These are phyloP conservation scores for Tetragnatha montana DNA, from an alignment of 2,888 invertebrate genomes.

Conservation along the genomic window DNA sequence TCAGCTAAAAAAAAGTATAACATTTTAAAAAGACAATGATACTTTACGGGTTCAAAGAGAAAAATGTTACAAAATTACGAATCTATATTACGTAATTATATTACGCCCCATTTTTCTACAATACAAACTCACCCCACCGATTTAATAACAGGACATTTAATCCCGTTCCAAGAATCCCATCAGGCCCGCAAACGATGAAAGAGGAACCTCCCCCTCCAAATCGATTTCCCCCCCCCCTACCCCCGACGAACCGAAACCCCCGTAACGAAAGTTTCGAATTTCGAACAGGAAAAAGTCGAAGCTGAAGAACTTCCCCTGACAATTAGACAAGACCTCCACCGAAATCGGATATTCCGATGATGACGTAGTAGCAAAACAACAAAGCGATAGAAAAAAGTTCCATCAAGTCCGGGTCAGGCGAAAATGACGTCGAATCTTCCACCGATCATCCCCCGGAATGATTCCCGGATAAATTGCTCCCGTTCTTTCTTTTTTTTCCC, in stretches of 20 bases:
- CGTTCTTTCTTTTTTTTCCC: not conserved
- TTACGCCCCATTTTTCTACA: not conserved
- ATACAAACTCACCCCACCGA: not conserved
- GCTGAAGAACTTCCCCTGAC: not conserved
- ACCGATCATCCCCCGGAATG: not conserved
- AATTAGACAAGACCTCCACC: constrained; percentile 4
- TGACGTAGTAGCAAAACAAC: not conserved
- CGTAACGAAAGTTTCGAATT: not conserved
- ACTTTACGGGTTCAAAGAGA: no score
- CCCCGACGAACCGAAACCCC: not conserved
- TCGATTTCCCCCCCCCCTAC: not conserved
- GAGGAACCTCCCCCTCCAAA: not conserved
- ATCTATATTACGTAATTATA: not conserved
- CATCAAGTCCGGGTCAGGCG: constrained; percentile 2
- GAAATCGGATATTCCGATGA: not conserved
- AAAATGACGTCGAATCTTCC: not conserved
- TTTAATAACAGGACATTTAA: not conserved
- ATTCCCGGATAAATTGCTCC: constrained; percentile 13
- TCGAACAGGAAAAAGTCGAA: not conserved
- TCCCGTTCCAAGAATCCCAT: not conserved
- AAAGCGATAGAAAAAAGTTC: not conserved
- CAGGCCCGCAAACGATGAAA: not conserved
- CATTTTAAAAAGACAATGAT: no score
- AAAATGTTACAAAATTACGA: not conserved
- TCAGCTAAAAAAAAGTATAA: no score